These are phyloP conservation scores for Cremastinae sp. DNA, from an alignment of 2,888 invertebrate genomes.

Conservation along the genomic window DNA sequence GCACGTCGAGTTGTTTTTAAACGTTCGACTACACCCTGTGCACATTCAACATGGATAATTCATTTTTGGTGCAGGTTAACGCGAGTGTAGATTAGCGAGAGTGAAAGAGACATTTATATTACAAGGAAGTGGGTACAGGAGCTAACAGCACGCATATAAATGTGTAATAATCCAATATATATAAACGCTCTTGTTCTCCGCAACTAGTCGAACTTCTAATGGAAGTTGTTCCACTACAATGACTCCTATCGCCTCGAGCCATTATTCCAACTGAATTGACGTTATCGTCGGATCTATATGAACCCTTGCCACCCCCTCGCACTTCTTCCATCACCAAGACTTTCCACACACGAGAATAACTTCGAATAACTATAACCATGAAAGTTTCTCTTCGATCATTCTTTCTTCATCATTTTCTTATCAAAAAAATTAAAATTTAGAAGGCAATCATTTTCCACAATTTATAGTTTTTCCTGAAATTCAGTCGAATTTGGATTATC, in stretches of 20 bases:
- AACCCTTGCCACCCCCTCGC: constrained; percentile 5
- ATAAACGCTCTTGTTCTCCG: constrained; percentile 31
- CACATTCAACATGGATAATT: too few relatives aligned
- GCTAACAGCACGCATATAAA: not conserved
- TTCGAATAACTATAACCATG: constrained; percentile 17
- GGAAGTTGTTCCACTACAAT: constrained; percentile 53
- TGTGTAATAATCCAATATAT: constrained; percentile 4
- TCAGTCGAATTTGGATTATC: too few relatives aligned
- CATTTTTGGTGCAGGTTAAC: too few relatives aligned
- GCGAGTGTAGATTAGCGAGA: not conserved
- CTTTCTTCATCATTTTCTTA: not conserved
- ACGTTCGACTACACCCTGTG: too few relatives aligned
- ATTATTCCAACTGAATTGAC: constrained; percentile 58
- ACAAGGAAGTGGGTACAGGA: not conserved
- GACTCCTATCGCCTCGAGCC: constrained; percentile 38
- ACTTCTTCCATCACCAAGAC: constrained; percentile 6
- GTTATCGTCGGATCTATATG: constrained; percentile 41
- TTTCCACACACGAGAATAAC: constrained; percentile 14
- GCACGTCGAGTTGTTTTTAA: too few relatives aligned
- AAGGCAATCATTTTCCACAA: too few relatives aligned
- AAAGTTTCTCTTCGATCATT: constrained; percentile 32
- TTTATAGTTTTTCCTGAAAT: too few relatives aligned
- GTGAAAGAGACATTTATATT: constrained; percentile 1
- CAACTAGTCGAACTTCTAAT: constrained; percentile 52
- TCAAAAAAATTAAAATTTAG: too few relatives aligned